Conservation (phyloP, 2,888 invertebrate genomes). For the Mystacides longicornis region DNA sequence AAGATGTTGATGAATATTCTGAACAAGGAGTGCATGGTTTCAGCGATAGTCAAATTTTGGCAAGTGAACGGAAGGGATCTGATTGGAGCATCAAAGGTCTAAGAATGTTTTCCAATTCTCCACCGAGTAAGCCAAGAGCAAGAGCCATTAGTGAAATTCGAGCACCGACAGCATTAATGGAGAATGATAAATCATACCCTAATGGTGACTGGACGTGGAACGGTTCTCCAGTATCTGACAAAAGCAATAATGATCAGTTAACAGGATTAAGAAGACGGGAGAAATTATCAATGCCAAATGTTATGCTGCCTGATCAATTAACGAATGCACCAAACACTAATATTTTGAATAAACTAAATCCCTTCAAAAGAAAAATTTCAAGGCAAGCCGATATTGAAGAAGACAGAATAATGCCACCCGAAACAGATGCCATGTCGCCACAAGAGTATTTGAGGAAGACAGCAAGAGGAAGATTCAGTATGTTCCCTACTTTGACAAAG, state of each 20-base stretch:
- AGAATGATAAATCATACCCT: constrained; percentile 31
- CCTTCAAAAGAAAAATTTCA: constrained; percentile 12
- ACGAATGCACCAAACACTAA: constrained; percentile 5
- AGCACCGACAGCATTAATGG: constrained; percentile 32
- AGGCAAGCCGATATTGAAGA: constrained; percentile 6
- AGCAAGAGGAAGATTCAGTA: constrained; percentile 40
- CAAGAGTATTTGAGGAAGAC: constrained; percentile 30
- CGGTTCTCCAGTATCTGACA: constrained; percentile 54
- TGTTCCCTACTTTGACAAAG: constrained; percentile 26
- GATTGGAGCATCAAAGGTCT: constrained; percentile 51
- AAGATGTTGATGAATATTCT: constrained; percentile 38
- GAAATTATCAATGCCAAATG: constrained; percentile 22
- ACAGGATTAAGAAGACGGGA: constrained; percentile 11
- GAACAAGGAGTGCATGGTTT: constrained; percentile 60
- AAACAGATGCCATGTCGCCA: constrained; percentile 19
- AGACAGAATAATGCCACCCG: constrained; percentile 6
- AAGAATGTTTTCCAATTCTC: constrained; percentile 32
- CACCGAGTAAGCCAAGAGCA: constrained; percentile 40
- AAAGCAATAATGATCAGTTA: constrained; percentile 44
- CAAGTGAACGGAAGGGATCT: constrained; percentile 52
- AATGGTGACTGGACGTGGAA: constrained; percentile 60
- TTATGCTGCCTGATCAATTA: not conserved
- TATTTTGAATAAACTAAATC: constrained; percentile 18
- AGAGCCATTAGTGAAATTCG: constrained; percentile 56
- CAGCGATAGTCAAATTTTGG: constrained; percentile 65